Evolutionary conservation across 2,113 vertebrate genomes (phyloP), one percentile per base, ranked within the genome.

Genomic region (Bettongia penicillata): DNA sequence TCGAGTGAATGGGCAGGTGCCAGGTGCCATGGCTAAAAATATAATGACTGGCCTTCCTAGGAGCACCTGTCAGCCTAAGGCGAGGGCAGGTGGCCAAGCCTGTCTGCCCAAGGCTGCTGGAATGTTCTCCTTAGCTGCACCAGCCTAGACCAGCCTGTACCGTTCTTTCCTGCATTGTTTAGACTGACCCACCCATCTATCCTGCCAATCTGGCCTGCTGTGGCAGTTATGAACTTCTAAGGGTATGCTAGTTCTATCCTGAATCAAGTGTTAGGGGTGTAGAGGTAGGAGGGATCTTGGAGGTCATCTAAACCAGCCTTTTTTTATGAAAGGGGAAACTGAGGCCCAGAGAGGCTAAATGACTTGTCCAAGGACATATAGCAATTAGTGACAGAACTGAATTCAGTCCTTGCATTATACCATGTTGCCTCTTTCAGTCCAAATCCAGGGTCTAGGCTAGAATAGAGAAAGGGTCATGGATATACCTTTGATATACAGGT

Each of bases 31-130:
- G 24, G 48, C 48, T 90, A 90, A 90, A 90, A 51, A 90, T 90
- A 90, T 16, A 48, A 51, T 26, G 89, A 48, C 49, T 31, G 23
- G n/a, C 68, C 37, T 84, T 23, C n/a, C 7, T 43, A 90, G 47
- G 49, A 51, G 11, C 90, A 90, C 47, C 90, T 90, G 90, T 51
- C 49, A 90, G 89, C 47, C 47, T 25, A 90, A 25, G 89, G 49
- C 48, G 90, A 90, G 48, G 49, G 49, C 23, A 14, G 90, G 90
- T 31, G 49, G 90, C 48, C 90, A 90, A 51, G 10, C 10, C 90
- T 51, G 50, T 90, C 90, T 90, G 48, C 90, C 90, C 90, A 51
- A 90, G 90, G 90, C 90, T 90, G 90, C 48, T 49, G 48, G 90
- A 48, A 48, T 90, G n/a, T 84, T 84, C 68, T 84, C 16, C 68